These are phyloP conservation scores for Moxostoma hubbsi DNA, from an alignment of 2,797 vertebrate species.

Conservation along the genomic window DNA sequence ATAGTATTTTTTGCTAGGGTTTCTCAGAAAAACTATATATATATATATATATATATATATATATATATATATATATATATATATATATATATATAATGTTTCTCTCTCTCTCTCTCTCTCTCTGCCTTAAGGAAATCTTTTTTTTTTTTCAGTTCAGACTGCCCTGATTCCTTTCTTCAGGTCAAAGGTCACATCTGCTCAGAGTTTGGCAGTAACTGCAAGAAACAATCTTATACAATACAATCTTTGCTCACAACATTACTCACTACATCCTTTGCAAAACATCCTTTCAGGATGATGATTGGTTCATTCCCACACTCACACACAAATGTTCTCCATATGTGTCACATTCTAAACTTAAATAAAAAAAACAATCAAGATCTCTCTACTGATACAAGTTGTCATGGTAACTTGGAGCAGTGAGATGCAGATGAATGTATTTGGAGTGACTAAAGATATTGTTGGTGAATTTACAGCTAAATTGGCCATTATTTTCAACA, in stretches of 20 bases:
- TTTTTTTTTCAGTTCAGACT: neutral
- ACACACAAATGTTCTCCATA: neutral
- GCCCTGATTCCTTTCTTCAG: conserved; percentile 40
- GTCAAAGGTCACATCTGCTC: conserved; percentile 59
- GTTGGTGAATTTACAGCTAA: neutral
- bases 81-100: too few relatives aligned
- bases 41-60: too few relatives aligned
- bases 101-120: neutral
- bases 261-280: conserved; percentile 15
- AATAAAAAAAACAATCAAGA: conserved; percentile 1
- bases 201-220: conserved; percentile 31
- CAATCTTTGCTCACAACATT: neutral
- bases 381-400: neutral
- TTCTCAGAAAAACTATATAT: neutral
- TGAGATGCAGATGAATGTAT: neutral
- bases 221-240: neutral
- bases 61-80: too few relatives aligned
- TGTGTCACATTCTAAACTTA: neutral
- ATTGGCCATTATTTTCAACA: neutral
- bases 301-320: conserved; percentile 10
- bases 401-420: conserved; percentile 21
- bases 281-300: conserved; percentile 7
- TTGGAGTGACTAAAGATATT: neutral
- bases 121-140: neutral
- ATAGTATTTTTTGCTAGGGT: neutral